A percentile compares a stretch with the other conserved stretches of the same genome.
These are phyloP conservation scores for Episyrphus balteatus DNA, from an alignment of 1,140 invertebrate species.

Conservation along the genomic window DNA sequence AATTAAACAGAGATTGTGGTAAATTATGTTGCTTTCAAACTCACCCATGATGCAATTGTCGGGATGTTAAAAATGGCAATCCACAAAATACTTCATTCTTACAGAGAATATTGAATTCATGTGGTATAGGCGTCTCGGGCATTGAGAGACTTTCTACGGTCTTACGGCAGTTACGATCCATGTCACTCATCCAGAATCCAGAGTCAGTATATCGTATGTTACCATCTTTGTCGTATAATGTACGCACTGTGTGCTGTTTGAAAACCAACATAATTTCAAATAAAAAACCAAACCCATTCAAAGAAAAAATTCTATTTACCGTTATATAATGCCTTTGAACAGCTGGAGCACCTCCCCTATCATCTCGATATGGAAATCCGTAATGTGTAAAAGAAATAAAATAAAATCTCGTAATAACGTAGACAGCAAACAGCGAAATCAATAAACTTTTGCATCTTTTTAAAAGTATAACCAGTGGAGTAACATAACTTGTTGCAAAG, in stretches of 20 bases:
- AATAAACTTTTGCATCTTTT: conserved; percentile 5
- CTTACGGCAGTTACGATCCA: conserved; percentile 41
- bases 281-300: background rate
- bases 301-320: conserved; percentile 17
- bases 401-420: conserved; percentile 13
- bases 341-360: conserved; percentile 20
- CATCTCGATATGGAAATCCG: conserved; percentile 44
- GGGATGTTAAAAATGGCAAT: conserved; percentile 42
- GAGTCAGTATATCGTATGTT: conserved; percentile 37
- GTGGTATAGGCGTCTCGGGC: conserved; percentile 20
- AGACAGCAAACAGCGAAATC: conserved; percentile 3
- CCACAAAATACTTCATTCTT: conserved; percentile 42
- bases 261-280: conserved; percentile 6
- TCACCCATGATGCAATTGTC: conserved; percentile 38
- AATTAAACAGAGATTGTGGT: background rate
- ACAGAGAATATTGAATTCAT: conserved; percentile 33
- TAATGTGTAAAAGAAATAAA: conserved; percentile 29
- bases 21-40: background rate
- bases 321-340: conserved; percentile 38
- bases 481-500: conserved; percentile 28
- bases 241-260: conserved; percentile 43
- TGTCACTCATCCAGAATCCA: conserved; percentile 44
- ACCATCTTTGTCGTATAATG: conserved; percentile 36
- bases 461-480: conserved; percentile 11
- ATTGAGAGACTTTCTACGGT: conserved; percentile 35